Evolutionary conservation across 2,113 vertebrate genomes (phyloP).

Genomic region (Otus sunia): DNA sequence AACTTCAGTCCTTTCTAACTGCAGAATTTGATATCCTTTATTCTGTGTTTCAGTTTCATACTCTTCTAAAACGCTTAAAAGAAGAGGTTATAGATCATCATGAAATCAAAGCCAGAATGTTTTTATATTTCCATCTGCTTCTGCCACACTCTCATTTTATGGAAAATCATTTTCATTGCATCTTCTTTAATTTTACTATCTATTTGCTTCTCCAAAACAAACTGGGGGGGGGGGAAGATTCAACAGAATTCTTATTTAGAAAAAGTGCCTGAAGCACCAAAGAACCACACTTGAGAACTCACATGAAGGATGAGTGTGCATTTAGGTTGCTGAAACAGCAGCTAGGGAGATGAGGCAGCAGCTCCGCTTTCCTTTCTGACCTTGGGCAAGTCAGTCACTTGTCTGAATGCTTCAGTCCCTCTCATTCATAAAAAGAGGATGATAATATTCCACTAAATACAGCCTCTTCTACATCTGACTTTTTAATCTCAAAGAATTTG

Average conservation of each 20-base stretch:
- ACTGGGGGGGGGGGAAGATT: neutral
- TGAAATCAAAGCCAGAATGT: neutral
- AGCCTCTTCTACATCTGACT: neutral
- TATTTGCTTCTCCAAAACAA: neutral
- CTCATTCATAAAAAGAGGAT: neutral
- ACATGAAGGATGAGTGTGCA: neutral
- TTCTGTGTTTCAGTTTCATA: neutral
- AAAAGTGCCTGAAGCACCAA: neutral
- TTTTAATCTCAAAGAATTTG: neutral
- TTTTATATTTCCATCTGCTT: conserved; percentile 30
- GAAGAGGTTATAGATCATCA: neutral
- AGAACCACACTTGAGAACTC: neutral
- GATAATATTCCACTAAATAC: neutral
- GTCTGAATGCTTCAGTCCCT: neutral
- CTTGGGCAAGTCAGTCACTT: neutral
- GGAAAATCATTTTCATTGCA: neutral
- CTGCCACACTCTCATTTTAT: neutral
- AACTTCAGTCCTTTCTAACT: neutral
- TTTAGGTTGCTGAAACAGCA: neutral
- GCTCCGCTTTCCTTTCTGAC: neutral
- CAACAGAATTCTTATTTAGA: neutral
- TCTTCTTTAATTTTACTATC: neutral
- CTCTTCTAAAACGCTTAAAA: neutral
- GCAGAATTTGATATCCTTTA: neutral
- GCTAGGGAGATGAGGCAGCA: neutral